Evolutionary conservation across 2,888 invertebrate genomes (phyloP), one percentile per base, ranked within the genome.

Genomic region (Sarcophaga carnaria): DNA sequence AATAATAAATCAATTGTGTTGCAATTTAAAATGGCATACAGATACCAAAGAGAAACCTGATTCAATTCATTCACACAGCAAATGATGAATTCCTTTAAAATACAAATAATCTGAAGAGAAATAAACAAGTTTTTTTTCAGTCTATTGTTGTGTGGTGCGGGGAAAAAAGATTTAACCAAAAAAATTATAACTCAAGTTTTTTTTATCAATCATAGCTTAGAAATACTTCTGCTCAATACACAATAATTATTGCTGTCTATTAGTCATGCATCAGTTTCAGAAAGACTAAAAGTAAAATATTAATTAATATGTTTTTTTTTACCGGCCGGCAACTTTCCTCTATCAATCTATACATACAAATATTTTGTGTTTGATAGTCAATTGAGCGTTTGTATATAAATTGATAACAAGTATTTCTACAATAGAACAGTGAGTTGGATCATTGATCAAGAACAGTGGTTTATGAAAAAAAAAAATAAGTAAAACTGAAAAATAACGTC

Each of bases 311-410:
- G 6, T 5, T 37, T 37, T 37, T 54, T 54, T 66, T 67, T 66
- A 71, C 80, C 80, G 80, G 72, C 84, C 84, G 84, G 84, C 77
- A 59, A 64, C 80, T 74, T 47, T 27, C 3, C 10, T 37, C 37
- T 45, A 27, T 66, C 47, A 37, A 45, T 72, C 59, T 64, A 72
- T 45, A 72, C 27, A 72, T 37, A 37, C 11, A 60, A 20, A 45
- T 45, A 62, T 62, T n/a, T 59, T 12, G 20, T 27, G 37, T 37
- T 66, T 27, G 25, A 45, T 67, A 45, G 37, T 10, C 27, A n/a
- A 14, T 66, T 66, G 17, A n/a, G 14, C 66, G 37, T 17, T 67
- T 45, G 67, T 17, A 63, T 75, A 63, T 4, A 72, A 25, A 49
- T 49, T 49, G 20, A 49, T 54, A 54, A 54, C 12, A 54, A 54